Conservation (phyloP, 2,888 invertebrate genomes). For the Dyspetes luteomarginatus region DNA sequence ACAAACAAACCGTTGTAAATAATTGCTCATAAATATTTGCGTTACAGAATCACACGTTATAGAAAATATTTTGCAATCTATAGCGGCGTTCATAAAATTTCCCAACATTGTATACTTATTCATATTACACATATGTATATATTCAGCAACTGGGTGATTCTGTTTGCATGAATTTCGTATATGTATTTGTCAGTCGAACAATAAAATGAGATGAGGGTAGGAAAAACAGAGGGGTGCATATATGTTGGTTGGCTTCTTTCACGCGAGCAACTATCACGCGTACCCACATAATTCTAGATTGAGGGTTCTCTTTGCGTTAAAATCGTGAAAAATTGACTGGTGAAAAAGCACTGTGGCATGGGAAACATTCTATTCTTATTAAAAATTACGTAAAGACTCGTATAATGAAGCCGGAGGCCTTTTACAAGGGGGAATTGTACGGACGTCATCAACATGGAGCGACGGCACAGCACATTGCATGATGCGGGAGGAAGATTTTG, state of each 20-base stretch:
- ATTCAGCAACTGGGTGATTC: not conserved
- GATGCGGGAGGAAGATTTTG: slow-evolving; percentile 55
- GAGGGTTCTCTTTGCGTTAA: slow-evolving; percentile 22
- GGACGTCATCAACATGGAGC: not conserved
- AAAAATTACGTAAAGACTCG: slow-evolving; percentile 36
- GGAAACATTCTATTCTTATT: slow-evolving; percentile 34
- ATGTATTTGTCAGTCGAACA: slow-evolving; percentile 30
- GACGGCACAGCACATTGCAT: slow-evolving; percentile 29
- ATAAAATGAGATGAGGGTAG: slow-evolving; percentile 54
- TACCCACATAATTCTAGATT: slow-evolving; percentile 37
- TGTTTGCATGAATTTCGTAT: no score
- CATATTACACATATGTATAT: no score
- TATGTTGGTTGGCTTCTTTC: slow-evolving; percentile 17
- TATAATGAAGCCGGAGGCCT: slow-evolving; percentile 32
- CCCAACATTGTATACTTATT: no score
- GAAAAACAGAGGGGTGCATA: slow-evolving; percentile 43
- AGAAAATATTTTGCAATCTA: no score
- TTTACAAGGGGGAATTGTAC: not conserved
- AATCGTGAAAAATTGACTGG: slow-evolving; percentile 40
- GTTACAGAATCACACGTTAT: no score
- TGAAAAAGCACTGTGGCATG: slow-evolving; percentile 4
- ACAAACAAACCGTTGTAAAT: no score
- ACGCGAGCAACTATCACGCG: slow-evolving; percentile 42
- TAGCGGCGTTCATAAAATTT: no score
- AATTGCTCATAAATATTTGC: no score